phyloP scores from a whole-genome alignment of 2,888 invertebrate species.

The Clepsis dumicolana region DNA sequence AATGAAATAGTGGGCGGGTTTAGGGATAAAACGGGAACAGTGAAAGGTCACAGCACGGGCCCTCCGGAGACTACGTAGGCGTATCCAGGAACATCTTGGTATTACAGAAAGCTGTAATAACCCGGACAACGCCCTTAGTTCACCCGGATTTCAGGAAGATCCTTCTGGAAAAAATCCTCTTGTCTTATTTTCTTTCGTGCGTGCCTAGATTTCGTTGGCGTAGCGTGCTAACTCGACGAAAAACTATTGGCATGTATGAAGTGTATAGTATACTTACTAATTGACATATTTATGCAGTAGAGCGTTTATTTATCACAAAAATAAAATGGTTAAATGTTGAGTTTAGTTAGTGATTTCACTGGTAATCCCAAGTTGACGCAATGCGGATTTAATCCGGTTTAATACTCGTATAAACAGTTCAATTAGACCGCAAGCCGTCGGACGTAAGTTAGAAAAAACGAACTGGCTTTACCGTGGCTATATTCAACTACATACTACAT shows the following conservation, averaged over 20 bases:
- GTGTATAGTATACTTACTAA: not conserved
- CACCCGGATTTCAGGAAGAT: slow-evolving; percentile 31
- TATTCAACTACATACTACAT: not conserved
- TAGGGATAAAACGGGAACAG: not conserved
- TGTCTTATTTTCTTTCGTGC: slow-evolving; percentile 33
- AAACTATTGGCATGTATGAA: slow-evolving; percentile 1
- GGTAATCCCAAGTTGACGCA: not conserved
- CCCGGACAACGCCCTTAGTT: slow-evolving; percentile 30
- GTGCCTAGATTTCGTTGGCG: slow-evolving; percentile 32
- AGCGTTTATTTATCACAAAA: too few relatives aligned
- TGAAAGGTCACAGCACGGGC: not conserved
- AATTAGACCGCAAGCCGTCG: not conserved
- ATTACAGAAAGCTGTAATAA: slow-evolving; percentile 34
- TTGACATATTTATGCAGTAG: too few relatives aligned
- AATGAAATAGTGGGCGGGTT: not conserved
- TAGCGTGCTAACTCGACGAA: slow-evolving; percentile 25
- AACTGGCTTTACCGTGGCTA: not conserved
- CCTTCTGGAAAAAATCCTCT: slow-evolving; percentile 24
- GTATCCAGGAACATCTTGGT: slow-evolving; percentile 29
- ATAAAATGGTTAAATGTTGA: too few relatives aligned
- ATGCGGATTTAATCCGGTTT: not conserved
- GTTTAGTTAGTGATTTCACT: too few relatives aligned
- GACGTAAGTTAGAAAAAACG: not conserved
- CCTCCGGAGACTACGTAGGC: slow-evolving; percentile 14
- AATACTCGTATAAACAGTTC: not conserved